Base-by-base conservation (phyloP, 2,888 invertebrate species). In the Papilio gigon region DNA sequence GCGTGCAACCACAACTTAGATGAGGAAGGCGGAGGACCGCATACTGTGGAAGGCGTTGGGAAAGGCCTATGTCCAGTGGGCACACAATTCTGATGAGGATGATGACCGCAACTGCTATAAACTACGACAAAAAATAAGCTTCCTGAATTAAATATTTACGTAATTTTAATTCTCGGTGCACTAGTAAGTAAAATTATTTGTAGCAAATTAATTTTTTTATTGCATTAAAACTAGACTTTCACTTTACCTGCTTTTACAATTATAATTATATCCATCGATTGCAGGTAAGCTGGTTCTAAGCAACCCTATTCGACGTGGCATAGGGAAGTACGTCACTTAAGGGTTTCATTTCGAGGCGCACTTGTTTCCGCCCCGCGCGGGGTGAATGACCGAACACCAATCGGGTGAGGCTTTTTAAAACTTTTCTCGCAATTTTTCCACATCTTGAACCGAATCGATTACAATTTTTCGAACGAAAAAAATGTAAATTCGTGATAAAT, bases 351-450 rank as follows among this genome's bases (percentile, higher is more conserved):
- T 65, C 64, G 20, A 65, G 64, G 20, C 64, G 59, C 68, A 65
- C 68, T 59, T 53, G 40, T 53, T 67, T 62, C 58, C 61, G 61
- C 50, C 58, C 27, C 30, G 30, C 42, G 50, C 56, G 63, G 63
- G 75, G 76, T 76, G 78, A 78, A 78, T 71, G 78, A 73, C 75
- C 77, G 35, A 71, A 72, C 67, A 71, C 75, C 76, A 77, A 78
- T 77, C 74, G 75, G 71, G 73, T 71, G 71, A 71, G 71, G 72
- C 75, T 75, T 72, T 77, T 77, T 77, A 78, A 78, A 83, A 83
- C 78, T 80, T 79, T 76, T 80, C 77, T 82, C 77, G 77, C 78
- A 73, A 80, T 78, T 74, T 72, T 72, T 70, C 66, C 70, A 42
- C 22, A 56, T 65, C 70, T 56, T 76, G 60, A 47, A 40, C 60